Evolutionary conservation across 2,797 vertebrate genomes (phyloP).

Genomic region (Antrozous pallidus): DNA sequence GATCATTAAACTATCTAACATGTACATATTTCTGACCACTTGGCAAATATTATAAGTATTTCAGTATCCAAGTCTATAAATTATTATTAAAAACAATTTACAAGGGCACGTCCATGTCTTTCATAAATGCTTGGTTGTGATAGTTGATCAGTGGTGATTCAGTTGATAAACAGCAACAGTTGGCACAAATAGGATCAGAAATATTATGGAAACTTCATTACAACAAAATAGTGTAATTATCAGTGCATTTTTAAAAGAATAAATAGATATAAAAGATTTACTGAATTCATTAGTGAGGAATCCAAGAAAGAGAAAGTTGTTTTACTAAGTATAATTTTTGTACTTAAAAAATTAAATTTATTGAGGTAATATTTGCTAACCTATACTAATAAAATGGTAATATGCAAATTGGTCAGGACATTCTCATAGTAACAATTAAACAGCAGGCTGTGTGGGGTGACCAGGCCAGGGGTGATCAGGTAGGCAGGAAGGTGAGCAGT

Average conservation of each 20-base stretch:
- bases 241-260: neutral
- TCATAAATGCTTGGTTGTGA: neutral
- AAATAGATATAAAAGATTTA: neutral
- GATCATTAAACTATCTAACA: neutral
- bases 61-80: slow-evolving; percentile 16
- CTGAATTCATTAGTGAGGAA: neutral
- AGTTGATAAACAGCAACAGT: neutral
- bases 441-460: no score
- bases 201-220: neutral
- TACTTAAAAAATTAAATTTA: neutral
- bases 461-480: no score
- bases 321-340: neutral
- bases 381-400: no score
- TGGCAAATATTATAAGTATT: neutral
- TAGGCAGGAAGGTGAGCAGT: no score
- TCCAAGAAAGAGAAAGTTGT: neutral
- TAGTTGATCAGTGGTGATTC: neutral
- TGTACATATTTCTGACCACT: neutral
- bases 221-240: neutral
- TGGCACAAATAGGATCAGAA: neutral
- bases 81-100: slow-evolving; percentile 17
- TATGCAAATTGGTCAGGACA: no score
- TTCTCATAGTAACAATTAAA: no score
- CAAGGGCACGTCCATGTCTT: neutral
- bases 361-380: neutral